These are phyloP conservation scores for Eumeta japonica DNA, from an alignment of 1,140 invertebrate species.

Conservation along the genomic window DNA sequence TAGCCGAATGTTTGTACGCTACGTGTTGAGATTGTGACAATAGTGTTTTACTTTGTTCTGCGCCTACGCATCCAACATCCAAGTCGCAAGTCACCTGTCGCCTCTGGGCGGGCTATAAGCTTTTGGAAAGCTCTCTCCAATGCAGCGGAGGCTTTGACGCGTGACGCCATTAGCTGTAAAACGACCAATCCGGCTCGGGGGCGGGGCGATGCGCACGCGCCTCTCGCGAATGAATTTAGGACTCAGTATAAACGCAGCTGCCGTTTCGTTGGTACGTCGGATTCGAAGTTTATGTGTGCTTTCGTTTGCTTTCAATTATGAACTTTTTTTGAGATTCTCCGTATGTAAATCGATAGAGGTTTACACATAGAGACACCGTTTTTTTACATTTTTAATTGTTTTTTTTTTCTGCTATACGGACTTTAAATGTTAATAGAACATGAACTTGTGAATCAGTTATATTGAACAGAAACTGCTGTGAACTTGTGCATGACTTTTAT, in stretches of 20 bases:
- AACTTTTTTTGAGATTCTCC: constrained; percentile 26
- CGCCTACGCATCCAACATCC: constrained; percentile 27
- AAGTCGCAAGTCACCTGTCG: constrained; percentile 33
- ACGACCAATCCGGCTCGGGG: constrained; percentile 32
- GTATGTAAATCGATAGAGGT: constrained; percentile 11
- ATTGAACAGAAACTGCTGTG: neutral
- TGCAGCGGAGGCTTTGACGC: constrained; percentile 29
- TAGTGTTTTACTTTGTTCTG: constrained; percentile 6
- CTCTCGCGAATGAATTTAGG: constrained; percentile 23
- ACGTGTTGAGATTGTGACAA: no score
- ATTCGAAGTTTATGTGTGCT: constrained; percentile 9
- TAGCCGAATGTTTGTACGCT: no score
- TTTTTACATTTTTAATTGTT: constrained; percentile 9
- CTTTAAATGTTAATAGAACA: constrained; percentile 9
- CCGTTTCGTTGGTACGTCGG: constrained; percentile 32
- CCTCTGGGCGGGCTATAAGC: constrained; percentile 35
- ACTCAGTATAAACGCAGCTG: constrained; percentile 42
- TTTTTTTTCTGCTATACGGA: constrained; percentile 10
- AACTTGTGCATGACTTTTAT: neutral
- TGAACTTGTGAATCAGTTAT: constrained; percentile 6
- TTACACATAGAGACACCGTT: neutral
- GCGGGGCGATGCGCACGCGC: constrained; percentile 42
- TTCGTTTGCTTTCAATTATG: constrained; percentile 30
- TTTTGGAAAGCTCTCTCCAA: constrained; percentile 17
- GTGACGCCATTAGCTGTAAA: constrained; percentile 29